A percentile compares a stretch with the other conserved stretches of the same genome.
Evolutionary conservation across 2,113 vertebrate genomes (phyloP).

Genomic region (Heliornis fulica): DNA sequence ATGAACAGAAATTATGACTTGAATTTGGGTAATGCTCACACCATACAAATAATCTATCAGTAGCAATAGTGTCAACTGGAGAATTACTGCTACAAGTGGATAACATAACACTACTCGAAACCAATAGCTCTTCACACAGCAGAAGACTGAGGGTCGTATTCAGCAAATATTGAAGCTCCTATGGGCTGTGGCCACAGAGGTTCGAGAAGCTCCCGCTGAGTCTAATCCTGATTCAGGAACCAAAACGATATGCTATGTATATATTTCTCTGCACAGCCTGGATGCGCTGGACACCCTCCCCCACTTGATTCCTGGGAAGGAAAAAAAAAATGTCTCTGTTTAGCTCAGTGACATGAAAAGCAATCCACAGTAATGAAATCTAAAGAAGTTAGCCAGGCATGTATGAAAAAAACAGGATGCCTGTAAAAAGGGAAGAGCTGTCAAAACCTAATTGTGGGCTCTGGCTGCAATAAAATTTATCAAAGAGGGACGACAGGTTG

Average conservation of each 20-base stretch:
- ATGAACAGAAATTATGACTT: neutral
- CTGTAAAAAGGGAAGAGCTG: constrained; percentile 60
- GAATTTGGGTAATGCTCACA: constrained; percentile 7
- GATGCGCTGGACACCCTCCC: constrained; percentile 51
- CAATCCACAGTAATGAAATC: constrained; percentile 36
- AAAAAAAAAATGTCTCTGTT: constrained; percentile 35
- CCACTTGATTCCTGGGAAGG: constrained; percentile 61
- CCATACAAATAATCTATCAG: constrained; percentile 23
- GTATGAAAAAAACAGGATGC: constrained; percentile 59
- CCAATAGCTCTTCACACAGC: constrained; percentile 59
- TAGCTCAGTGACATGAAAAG: constrained; percentile 28
- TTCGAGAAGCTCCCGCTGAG: constrained; percentile 56
- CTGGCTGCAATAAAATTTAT: constrained; percentile 50
- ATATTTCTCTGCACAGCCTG: constrained; percentile 61
- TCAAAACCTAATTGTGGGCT: constrained; percentile 60
- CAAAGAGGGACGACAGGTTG: constrained; percentile 1
- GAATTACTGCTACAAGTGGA: constrained; percentile 24
- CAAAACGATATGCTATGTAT: constrained; percentile 69
- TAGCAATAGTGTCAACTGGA: constrained; percentile 13
- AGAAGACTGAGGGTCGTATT: constrained; percentile 64
- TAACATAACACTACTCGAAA: constrained; percentile 24
- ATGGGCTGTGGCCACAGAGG: constrained; percentile 55
- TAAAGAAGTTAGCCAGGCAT: constrained; percentile 55
- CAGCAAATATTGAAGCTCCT: constrained; percentile 65
- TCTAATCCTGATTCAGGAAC: constrained; percentile 71